Conservation (phyloP, 2,888 invertebrate species). For the Agapostemon virescens region DNA sequence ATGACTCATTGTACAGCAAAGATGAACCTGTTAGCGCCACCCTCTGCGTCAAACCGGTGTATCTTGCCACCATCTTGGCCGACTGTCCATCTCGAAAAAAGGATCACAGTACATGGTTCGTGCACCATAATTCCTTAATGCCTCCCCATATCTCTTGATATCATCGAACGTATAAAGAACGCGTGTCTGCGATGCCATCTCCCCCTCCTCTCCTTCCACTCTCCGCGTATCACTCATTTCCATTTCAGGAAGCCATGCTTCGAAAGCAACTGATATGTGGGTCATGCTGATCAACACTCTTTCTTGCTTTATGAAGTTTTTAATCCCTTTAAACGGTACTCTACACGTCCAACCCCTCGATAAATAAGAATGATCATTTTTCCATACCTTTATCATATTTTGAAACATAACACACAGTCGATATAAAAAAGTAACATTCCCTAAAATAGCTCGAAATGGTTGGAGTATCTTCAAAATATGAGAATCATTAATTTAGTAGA, state of each 20-base stretch:
- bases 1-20: conserved; percentile 67
- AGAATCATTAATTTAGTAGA: too few species aligned
- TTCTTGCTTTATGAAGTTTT: background rate
- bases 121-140: conserved; percentile 7
- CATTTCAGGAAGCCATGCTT: background rate
- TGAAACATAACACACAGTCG: background rate
- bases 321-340: background rate
- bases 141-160: background rate
- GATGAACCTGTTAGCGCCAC: conserved; percentile 70
- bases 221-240: background rate
- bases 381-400: background rate
- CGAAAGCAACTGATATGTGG: background rate
- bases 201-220: too few species aligned
- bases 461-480: too few species aligned
- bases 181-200: background rate
- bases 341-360: background rate
- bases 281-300: background rate
- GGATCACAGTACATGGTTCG: background rate
- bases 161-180: conserved; percentile 3
- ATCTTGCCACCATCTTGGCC: conserved; percentile 42
- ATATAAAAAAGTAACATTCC: too few species aligned
- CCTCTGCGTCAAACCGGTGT: conserved; percentile 50
- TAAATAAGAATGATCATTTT: background rate
- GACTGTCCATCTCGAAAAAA: background rate
- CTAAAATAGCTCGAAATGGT: too few species aligned